Evolutionary conservation across 2,888 invertebrate genomes (phyloP), one percentile per base, ranked within the genome.

Genomic region (Leptopilina syphax): DNA sequence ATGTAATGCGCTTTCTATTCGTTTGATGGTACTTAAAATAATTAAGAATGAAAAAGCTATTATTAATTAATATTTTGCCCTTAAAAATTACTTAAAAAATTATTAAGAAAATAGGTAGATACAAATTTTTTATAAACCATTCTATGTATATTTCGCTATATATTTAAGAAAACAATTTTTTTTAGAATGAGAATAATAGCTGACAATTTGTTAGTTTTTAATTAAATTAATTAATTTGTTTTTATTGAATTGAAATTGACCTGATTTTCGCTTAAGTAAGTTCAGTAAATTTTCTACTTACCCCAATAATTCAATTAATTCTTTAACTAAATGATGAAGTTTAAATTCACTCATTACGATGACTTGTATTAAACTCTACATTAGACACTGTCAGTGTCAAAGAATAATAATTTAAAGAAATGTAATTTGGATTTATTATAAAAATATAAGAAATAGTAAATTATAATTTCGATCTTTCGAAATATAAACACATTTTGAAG

Each of bases 311-410:
- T 87, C 87, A 76, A 90, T 88, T 77, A 91, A 85, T 80, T 91
- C 89, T 18, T 88, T 88, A 54, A 90, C 86, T 18, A 91, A 84
- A 84, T 90, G 90, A 80, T 91, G 90, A 34, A 91, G 80, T 79
- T 90, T 91, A 84, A 91, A 91, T 86, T 91, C 91, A 83, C 91
- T 91, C 91, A 91, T 91, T 84, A 12, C 24, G 63, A 63, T 8
- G 18, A 24, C 24, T 63, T 50, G 12, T 10, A 10, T 50, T 50
- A 10, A 50, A 50, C 10, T 50, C 50, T 50, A 50, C 50, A 50
- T 50, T 50, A 50, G 50, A 50, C 50, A 10, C 50, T 9, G 50
- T 50, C 10, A 50, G 10, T 1, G 0, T 1, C 3, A 50, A 50
- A 50, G 12, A 47, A 47, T 9, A 47, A 3, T 50, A 10, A 1